A percentile compares a stretch with the other conserved stretches of the same genome.
Conservation (phyloP, 2,797 vertebrate species). For the Karalla daura region DNA sequence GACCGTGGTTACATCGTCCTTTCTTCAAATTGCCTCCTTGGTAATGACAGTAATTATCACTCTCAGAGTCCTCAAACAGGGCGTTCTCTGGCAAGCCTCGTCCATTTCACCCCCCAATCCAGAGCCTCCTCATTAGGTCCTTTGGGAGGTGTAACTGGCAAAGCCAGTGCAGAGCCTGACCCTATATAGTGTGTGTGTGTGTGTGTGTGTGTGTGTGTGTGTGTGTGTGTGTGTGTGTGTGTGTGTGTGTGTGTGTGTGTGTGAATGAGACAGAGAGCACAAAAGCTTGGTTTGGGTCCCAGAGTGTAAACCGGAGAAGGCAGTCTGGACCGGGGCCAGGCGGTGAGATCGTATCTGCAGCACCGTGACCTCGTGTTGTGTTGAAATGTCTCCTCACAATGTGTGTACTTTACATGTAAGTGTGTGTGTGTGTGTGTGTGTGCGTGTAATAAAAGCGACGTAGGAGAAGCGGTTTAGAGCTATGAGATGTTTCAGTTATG, state of each 20-base stretch:
- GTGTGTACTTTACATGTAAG: conserved; percentile 20
- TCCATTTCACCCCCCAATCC: conserved; percentile 44
- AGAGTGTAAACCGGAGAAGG: conserved; percentile 45
- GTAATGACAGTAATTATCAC: conserved; percentile 62
- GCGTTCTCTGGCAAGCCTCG: conserved; percentile 31
- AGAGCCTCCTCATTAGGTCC: conserved; percentile 50
- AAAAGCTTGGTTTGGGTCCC: conserved; percentile 40
- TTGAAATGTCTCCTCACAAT: conserved; percentile 51
- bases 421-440: neutral
- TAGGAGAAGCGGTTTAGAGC: conserved; percentile 39
- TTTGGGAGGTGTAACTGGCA: conserved; percentile 54
- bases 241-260: conserved; percentile 23
- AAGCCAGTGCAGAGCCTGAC: conserved; percentile 19
- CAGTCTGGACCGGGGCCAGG: conserved; percentile 42
- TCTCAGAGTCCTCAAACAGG: conserved; percentile 49
- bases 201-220: conserved; percentile 23
- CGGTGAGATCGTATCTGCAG: conserved; percentile 49
- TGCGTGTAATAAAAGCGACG: neutral
- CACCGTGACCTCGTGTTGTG: conserved; percentile 56
- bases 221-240: conserved; percentile 33
- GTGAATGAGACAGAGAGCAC: neutral
- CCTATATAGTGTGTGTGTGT: conserved; percentile 6
- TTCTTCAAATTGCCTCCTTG: conserved; percentile 31
- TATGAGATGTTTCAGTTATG: conserved; percentile 21
- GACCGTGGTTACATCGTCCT: neutral